These are phyloP conservation scores for Muscidifurax raptorellus DNA, from an alignment of 1,140 invertebrate species.

Conservation along the genomic window DNA sequence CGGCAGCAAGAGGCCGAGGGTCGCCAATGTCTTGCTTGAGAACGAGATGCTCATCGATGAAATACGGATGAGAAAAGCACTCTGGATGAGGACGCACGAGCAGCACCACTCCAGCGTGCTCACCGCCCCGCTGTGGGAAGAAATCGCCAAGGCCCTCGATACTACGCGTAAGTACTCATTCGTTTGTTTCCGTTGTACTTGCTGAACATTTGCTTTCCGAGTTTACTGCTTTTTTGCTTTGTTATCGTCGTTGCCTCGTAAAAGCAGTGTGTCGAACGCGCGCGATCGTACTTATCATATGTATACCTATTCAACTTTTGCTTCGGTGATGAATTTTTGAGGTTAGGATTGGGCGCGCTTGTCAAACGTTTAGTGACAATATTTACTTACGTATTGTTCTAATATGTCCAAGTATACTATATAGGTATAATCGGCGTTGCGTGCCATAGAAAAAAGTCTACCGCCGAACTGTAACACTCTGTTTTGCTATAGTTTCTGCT, in stretches of 20 bases:
- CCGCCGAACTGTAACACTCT: neutral
- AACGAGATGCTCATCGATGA: conserved; percentile 52
- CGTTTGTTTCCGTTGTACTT: neutral
- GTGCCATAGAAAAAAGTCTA: no score
- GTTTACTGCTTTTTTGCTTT: neutral
- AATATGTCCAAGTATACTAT: no score
- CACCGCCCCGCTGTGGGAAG: conserved; percentile 41
- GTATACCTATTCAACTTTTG: no score
- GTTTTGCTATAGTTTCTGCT: neutral
- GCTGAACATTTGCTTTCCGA: neutral
- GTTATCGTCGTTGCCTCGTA: neutral
- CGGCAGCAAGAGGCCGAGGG: conserved; percentile 25
- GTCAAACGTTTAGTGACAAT: neutral
- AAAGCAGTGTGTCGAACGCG: no score
- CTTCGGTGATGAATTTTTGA: neutral
- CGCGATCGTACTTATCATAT: no score
- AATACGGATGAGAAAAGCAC: conserved; percentile 30
- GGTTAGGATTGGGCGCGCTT: neutral
- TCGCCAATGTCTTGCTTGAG: conserved; percentile 46
- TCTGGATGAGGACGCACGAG: conserved; percentile 50
- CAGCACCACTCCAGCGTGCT: conserved; percentile 36
- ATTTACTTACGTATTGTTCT: no score
- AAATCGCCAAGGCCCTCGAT: conserved; percentile 43
- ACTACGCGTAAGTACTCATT: conserved; percentile 44
- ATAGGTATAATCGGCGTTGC: no score